phyloP scores from a whole-genome alignment of 2,113 vertebrate species.

The Sardina pilchardus region DNA sequence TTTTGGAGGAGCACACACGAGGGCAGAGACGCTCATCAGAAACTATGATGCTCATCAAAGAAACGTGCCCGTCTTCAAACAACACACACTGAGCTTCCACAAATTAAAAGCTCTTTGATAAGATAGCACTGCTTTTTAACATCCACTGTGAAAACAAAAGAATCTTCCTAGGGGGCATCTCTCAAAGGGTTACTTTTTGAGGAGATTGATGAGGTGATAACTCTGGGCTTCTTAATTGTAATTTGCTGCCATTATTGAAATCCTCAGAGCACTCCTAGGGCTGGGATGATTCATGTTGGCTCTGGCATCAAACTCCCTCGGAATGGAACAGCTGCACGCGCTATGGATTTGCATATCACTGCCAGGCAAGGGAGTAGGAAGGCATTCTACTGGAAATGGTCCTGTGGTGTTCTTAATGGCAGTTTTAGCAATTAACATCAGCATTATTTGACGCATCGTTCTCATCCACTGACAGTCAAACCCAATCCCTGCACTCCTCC shows the following conservation, averaged over 20 bases:
- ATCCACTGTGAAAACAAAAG: background rate
- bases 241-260: constrained; percentile 26
- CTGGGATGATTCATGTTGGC: constrained; percentile 23
- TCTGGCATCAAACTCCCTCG: background rate
- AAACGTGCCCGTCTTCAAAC: background rate
- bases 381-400: background rate
- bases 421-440: constrained; percentile 26
- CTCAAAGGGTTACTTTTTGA: background rate
- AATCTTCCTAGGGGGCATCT: background rate
- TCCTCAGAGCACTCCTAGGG: background rate
- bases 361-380: background rate
- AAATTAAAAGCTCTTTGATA: background rate
- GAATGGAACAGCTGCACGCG: constrained; percentile 8
- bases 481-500: background rate
- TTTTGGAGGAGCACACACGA: background rate
- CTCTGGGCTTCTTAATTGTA: constrained; percentile 1
- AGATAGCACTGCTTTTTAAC: background rate
- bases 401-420: constrained; percentile 26
- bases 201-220: background rate
- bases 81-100: background rate
- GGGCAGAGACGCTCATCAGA: background rate
- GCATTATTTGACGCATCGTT: background rate
- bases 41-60: background rate
- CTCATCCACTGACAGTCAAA: background rate
- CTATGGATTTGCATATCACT: constrained; percentile 10